Evolutionary conservation across 2,888 invertebrate genomes (phyloP).

Genomic region (Litoditis marina): DNA sequence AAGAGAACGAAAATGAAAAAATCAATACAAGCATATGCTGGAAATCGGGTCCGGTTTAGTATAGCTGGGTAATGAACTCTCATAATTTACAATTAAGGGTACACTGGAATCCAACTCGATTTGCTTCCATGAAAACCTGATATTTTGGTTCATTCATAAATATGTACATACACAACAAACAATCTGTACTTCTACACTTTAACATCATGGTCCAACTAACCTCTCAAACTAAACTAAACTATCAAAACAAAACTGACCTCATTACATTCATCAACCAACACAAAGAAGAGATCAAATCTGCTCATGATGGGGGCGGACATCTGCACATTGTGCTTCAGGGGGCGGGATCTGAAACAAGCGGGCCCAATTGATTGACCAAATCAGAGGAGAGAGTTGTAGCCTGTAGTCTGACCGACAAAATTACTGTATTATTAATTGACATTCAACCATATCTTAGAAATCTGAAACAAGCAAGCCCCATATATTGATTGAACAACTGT

Average conservation of each 20-base stretch:
- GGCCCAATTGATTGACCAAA: not conserved
- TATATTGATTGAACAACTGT: too few species aligned
- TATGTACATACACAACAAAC: too few species aligned
- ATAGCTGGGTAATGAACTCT: too few species aligned
- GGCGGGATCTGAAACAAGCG: constrained; percentile 68
- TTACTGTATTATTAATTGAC: not conserved
- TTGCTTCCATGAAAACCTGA: too few species aligned
- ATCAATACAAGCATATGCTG: not conserved
- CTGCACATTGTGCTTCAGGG: constrained; percentile 87
- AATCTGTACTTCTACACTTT: too few species aligned
- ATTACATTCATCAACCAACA: constrained; percentile 92
- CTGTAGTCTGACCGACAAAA: not conserved
- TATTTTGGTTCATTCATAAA: too few species aligned
- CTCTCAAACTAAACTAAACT: not conserved
- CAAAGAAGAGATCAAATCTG: constrained; percentile 95
- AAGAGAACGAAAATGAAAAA: constrained; percentile 6
- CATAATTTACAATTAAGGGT: too few species aligned
- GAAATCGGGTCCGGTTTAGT: too few species aligned
- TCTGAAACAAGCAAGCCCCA: not conserved
- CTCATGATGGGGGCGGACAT: constrained; percentile 97
- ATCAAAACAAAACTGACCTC: constrained; percentile 67
- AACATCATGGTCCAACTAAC: too few species aligned
- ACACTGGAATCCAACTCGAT: too few species aligned
- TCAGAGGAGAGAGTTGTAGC: not conserved
- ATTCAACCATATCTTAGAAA: not conserved